Evolutionary conservation across 2,888 invertebrate genomes (phyloP).

Genomic region (Ischnura elegans): DNA sequence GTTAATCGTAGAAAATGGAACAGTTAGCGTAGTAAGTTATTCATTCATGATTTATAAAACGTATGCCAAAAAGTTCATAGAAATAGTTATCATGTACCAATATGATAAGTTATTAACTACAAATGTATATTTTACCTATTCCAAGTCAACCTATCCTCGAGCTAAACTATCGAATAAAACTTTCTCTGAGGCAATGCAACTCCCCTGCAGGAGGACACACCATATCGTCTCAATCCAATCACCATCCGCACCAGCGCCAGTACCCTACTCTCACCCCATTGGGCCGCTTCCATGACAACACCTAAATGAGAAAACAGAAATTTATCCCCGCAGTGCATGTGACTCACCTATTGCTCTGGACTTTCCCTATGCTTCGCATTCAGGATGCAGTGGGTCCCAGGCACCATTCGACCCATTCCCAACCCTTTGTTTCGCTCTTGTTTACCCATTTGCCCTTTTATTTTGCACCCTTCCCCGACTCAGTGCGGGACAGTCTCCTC

Average conservation of each 20-base stretch:
- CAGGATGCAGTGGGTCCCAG: neutral
- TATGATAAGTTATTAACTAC: too few relatives aligned
- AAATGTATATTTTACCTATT: too few relatives aligned
- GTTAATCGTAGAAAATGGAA: too few relatives aligned
- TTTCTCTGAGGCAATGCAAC: neutral
- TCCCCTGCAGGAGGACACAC: neutral
- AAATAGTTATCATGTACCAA: too few relatives aligned
- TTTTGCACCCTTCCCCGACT: neutral
- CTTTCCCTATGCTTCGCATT: neutral
- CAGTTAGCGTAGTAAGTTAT: too few relatives aligned
- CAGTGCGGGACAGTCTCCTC: neutral
- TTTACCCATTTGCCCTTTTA: conserved; percentile 10
- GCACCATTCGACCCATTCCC: neutral
- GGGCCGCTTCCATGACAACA: neutral
- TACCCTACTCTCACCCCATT: too few relatives aligned
- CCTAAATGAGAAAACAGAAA: neutral
- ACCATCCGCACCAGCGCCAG: neutral
- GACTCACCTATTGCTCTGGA: neutral
- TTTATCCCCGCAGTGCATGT: neutral
- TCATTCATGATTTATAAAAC: too few relatives aligned
- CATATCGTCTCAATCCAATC: neutral
- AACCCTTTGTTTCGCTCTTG: conserved; percentile 34
- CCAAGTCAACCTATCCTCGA: too few relatives aligned
- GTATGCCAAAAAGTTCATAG: too few relatives aligned
- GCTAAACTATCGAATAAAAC: too few relatives aligned